Conservation (phyloP, 2,888 invertebrate species). For the Acronicta psi region DNA sequence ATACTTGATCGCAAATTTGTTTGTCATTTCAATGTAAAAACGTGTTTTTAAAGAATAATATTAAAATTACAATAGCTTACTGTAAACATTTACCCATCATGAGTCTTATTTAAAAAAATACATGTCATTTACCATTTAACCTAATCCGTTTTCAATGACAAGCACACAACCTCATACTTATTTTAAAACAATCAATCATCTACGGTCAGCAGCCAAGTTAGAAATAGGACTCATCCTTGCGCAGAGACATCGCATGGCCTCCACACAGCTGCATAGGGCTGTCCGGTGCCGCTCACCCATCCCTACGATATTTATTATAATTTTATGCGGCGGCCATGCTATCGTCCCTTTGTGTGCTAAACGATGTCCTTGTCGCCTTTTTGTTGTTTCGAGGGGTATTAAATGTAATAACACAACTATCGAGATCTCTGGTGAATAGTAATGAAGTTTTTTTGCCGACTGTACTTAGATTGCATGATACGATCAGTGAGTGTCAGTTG, state of each 20-base stretch:
- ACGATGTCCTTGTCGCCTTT: constrained; percentile 80
- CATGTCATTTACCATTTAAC: too few relatives aligned
- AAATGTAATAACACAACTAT: constrained; percentile 62
- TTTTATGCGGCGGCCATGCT: constrained; percentile 84
- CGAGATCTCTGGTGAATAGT: constrained; percentile 75
- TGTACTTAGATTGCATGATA: constrained; percentile 72
- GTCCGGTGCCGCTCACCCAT: constrained; percentile 62
- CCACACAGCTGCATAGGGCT: constrained; percentile 60
- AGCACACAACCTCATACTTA: neutral
- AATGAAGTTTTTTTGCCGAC: constrained; percentile 73
- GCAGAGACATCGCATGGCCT: constrained; percentile 32
- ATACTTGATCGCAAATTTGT: too few relatives aligned
- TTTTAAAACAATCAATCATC: constrained; percentile 10
- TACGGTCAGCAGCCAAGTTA: neutral
- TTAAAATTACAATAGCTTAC: too few relatives aligned
- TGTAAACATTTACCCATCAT: too few relatives aligned
- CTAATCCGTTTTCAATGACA: neutral
- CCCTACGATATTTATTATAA: constrained; percentile 85
- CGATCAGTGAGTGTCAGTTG: constrained; percentile 81
- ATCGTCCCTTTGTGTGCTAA: constrained; percentile 81
- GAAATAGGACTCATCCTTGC: constrained; percentile 31
- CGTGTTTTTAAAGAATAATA: too few relatives aligned
- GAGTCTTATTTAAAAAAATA: too few relatives aligned
- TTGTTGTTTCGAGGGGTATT: constrained; percentile 78
- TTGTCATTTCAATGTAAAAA: too few relatives aligned